A percentile compares a stretch with the other conserved stretches of the same genome.
These are phyloP conservation scores for Pitta sordida DNA, from an alignment of 2,113 vertebrate species.

Conservation along the genomic window DNA sequence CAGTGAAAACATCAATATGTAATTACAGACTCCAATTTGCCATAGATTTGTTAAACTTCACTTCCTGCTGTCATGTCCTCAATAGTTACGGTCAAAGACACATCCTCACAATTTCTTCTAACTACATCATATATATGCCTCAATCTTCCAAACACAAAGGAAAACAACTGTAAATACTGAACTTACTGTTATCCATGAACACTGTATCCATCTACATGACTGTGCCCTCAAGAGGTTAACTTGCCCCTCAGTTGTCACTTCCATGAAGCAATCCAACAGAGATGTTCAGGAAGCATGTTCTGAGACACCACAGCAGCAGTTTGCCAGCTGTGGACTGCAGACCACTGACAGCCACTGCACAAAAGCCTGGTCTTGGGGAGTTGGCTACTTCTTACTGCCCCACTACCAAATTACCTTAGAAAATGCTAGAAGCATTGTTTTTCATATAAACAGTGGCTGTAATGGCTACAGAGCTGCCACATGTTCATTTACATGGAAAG, in stretches of 20 bases:
- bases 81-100: neutral
- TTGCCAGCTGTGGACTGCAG: neutral
- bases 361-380: neutral
- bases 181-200: neutral
- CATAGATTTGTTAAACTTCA: conserved; percentile 38
- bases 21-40: conserved; percentile 15
- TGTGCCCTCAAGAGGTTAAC: conserved; percentile 51
- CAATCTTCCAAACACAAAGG: neutral
- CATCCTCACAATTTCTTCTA: neutral
- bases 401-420: neutral
- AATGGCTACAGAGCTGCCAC: neutral
- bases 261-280: neutral
- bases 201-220: conserved; percentile 12
- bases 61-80: conserved; percentile 17
- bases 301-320: neutral
- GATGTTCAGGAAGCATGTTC: neutral
- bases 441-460: neutral
- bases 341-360: neutral
- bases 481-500: neutral
- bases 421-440: neutral
- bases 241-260: neutral
- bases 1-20: conserved; percentile 35
- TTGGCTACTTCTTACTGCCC: neutral
- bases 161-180: conserved; percentile 6
- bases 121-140: neutral